phyloP scores from a whole-genome alignment of 2,797 vertebrate genomes.

The Serranus cabrilla region DNA sequence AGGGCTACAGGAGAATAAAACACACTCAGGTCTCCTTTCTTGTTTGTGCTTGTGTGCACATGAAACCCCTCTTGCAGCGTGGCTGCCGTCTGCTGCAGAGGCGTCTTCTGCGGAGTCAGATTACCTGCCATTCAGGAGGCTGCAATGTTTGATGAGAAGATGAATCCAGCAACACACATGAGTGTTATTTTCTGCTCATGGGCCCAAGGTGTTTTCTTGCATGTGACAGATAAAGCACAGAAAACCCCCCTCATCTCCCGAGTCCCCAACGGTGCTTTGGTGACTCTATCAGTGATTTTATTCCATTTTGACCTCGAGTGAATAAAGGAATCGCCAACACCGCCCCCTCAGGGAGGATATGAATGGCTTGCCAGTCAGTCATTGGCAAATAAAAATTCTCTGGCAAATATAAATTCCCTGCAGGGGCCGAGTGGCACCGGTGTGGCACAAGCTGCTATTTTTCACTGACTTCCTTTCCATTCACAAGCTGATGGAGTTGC shows the following conservation, averaged over 20 bases:
- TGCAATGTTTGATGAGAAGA: conserved; percentile 40
- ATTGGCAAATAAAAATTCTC: conserved; percentile 64
- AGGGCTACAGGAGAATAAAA: conserved; percentile 35
- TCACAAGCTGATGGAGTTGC: conserved; percentile 43
- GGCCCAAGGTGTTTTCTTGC: conserved; percentile 29
- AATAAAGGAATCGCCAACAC: conserved; percentile 42
- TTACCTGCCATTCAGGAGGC: conserved; percentile 59
- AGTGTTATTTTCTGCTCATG: conserved; percentile 35
- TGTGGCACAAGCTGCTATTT: conserved; percentile 73
- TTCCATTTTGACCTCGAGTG: conserved; percentile 48
- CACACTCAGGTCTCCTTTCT: conserved; percentile 21
- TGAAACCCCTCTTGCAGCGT: conserved; percentile 10
- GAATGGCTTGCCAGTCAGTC: conserved; percentile 66
- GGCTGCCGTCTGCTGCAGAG: conserved; percentile 56
- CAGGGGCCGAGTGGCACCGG: conserved; percentile 60
- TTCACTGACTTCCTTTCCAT: conserved; percentile 54
- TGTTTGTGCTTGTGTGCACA: conserved; percentile 5
- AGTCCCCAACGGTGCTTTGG: neutral
- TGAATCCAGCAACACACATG: conserved; percentile 14
- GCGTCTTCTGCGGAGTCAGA: conserved; percentile 42
- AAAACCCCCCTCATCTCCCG: conserved; percentile 11
- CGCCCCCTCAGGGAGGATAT: conserved; percentile 49
- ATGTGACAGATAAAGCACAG: conserved; percentile 36
- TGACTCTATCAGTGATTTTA: conserved; percentile 39
- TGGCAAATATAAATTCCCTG: conserved; percentile 65